Evolutionary conservation across 2,797 vertebrate species (phyloP).

Genomic region (Sebastes oblongus): DNA sequence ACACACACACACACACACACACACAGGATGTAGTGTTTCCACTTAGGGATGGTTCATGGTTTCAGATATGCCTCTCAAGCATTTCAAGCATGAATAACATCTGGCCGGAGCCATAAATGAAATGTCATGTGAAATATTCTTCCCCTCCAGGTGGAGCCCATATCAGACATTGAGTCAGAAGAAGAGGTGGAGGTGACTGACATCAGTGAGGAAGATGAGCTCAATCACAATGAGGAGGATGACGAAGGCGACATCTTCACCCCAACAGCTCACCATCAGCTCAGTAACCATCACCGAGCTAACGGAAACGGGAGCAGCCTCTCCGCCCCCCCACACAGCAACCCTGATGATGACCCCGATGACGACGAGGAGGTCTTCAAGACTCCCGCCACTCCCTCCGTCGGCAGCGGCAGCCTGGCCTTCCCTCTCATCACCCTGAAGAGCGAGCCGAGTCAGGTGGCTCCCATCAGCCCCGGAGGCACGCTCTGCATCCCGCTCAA

Average conservation of each 20-base stretch:
- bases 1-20: background rate
- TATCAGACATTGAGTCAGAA: constrained; percentile 89
- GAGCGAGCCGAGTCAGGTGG: constrained; percentile 71
- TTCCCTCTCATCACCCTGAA: constrained; percentile 74
- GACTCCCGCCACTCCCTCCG: constrained; percentile 83
- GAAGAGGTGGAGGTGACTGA: constrained; percentile 91
- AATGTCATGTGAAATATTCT: background rate
- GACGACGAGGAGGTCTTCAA: constrained; percentile 93
- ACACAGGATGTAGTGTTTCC: background rate
- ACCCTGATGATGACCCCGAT: constrained; percentile 58
- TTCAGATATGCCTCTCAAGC: background rate
- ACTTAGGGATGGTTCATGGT: background rate
- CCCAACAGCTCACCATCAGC: constrained; percentile 21
- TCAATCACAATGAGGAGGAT: constrained; percentile 42
- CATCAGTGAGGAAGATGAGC: constrained; percentile 86
- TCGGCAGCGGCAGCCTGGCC: constrained; percentile 19
- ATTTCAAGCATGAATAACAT: background rate
- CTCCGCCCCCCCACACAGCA: constrained; percentile 1
- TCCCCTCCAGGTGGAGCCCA: constrained; percentile 85
- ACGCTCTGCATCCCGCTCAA: constrained; percentile 91
- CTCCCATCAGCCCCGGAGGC: constrained; percentile 78
- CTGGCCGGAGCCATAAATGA: background rate
- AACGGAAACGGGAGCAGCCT: constrained; percentile 40
- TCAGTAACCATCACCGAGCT: constrained; percentile 44
- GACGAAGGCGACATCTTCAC: constrained; percentile 69